These are phyloP conservation scores for Scomber scombrus DNA, from an alignment of 2,113 vertebrate genomes.

Conservation along the genomic window DNA sequence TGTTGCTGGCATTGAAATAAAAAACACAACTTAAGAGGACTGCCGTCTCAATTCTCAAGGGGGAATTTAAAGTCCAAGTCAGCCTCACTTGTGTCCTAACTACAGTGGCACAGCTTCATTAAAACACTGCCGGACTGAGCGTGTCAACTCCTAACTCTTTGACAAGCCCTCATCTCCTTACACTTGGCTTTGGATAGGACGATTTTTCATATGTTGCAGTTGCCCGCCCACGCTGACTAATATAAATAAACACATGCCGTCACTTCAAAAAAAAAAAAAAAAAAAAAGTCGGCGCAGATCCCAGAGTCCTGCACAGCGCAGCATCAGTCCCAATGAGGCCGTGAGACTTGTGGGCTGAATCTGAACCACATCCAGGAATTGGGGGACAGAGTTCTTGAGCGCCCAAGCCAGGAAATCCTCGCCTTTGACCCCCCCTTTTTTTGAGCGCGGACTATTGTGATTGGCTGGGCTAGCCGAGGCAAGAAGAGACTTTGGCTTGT, in stretches of 20 bases:
- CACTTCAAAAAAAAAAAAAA: conserved; percentile 5
- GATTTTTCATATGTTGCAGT: conserved; percentile 18
- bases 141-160: conserved; percentile 34
- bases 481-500: conserved; percentile 20
- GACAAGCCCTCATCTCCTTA: conserved; percentile 22
- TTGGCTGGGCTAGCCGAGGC: background rate
- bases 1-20: conserved; percentile 15
- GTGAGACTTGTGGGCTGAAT: conserved; percentile 47
- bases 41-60: background rate
- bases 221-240: conserved; percentile 51
- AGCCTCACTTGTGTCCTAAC: conserved; percentile 3
- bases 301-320: conserved; percentile 13
- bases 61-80: background rate
- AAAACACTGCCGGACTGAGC: background rate
- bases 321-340: conserved; percentile 40
- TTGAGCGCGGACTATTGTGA: conserved; percentile 26
- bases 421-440: conserved; percentile 52
- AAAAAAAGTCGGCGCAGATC: conserved; percentile 25
- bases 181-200: background rate
- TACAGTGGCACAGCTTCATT: conserved; percentile 1
- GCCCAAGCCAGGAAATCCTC: conserved; percentile 18
- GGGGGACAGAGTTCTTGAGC: background rate
- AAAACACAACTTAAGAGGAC: conserved; percentile 9
- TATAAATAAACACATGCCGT: conserved; percentile 52
- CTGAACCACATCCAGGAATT: conserved; percentile 23